Evolutionary conservation across 30 jellyfish, hydroid and myxozoan species (phyloP).

Genomic region (Aurelia coerulea): DNA sequence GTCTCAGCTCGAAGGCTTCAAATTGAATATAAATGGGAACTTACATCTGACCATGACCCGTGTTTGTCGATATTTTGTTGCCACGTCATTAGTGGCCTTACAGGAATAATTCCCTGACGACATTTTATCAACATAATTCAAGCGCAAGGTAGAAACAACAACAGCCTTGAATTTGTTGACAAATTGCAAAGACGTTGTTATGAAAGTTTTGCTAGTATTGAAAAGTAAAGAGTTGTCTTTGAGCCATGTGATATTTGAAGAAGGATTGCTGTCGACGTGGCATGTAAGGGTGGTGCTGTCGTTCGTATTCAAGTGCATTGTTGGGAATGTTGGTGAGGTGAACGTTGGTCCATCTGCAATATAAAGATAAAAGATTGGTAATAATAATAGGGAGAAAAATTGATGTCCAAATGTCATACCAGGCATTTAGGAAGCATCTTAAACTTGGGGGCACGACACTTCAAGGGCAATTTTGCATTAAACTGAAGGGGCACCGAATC

Average conservation of each 20-base stretch:
- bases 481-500: too few species aligned
- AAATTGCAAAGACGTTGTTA: background rate
- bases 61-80: conserved; percentile 14
- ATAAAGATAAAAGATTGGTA: background rate
- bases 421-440: too few species aligned
- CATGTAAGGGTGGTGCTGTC: conserved; percentile 19
- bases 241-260: conserved; percentile 37
- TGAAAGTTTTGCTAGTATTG: background rate
- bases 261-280: conserved; percentile 35
- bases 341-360: conserved; percentile 41
- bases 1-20: too few species aligned
- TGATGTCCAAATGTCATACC: too few species aligned
- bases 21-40: background rate
- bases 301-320: background rate
- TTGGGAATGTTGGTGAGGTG: background rate
- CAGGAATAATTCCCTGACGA: conserved; percentile 38
- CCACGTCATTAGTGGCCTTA: conserved; percentile 24
- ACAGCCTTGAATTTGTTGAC: conserved; percentile 20
- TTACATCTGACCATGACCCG: conserved; percentile 35
- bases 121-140: background rate
- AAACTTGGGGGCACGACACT: too few species aligned
- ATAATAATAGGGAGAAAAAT: too few species aligned
- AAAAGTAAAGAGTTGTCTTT: background rate
- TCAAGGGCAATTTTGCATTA: too few species aligned
- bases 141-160: background rate